Conservation (phyloP, 2,888 invertebrate species). For the Zhuqinia jingwanae region DNA sequence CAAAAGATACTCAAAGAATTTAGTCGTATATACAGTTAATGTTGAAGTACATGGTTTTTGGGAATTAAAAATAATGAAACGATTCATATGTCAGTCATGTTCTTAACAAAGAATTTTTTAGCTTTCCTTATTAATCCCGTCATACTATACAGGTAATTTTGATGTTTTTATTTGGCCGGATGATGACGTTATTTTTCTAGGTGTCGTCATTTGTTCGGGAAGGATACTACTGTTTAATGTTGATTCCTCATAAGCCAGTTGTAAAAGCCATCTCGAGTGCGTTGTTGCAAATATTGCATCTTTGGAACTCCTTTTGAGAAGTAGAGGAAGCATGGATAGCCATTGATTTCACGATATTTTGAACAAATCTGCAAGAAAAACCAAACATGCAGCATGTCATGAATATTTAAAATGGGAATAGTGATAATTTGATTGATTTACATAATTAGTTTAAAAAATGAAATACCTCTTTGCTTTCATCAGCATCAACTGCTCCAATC, state of each 20-base stretch:
- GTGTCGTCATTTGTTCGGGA: no score
- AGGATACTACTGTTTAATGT: neutral
- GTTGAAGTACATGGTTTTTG: no score
- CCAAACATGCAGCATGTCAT: no score
- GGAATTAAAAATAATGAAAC: no score
- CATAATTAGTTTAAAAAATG: neutral
- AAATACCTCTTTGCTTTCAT: conserved; percentile 46
- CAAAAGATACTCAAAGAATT: no score
- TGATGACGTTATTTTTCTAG: no score
- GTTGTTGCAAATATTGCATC: conserved; percentile 16
- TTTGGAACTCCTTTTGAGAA: conserved; percentile 32
- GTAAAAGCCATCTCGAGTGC: conserved; percentile 37
- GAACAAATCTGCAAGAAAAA: conserved; percentile 21
- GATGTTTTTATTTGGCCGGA: no score
- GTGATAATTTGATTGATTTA: neutral
- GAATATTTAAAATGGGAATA: neutral
- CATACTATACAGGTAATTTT: no score
- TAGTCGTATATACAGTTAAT: no score
- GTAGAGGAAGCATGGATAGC: conserved; percentile 40
- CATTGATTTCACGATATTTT: conserved; percentile 37
- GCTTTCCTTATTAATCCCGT: no score
- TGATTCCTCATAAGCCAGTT: conserved; percentile 21
- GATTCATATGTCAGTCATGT: no score
- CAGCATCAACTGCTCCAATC: conserved; percentile 50
- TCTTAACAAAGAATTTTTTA: no score